phyloP scores from a whole-genome alignment of 2,797 vertebrate species.

The Eulemur mongoz region DNA sequence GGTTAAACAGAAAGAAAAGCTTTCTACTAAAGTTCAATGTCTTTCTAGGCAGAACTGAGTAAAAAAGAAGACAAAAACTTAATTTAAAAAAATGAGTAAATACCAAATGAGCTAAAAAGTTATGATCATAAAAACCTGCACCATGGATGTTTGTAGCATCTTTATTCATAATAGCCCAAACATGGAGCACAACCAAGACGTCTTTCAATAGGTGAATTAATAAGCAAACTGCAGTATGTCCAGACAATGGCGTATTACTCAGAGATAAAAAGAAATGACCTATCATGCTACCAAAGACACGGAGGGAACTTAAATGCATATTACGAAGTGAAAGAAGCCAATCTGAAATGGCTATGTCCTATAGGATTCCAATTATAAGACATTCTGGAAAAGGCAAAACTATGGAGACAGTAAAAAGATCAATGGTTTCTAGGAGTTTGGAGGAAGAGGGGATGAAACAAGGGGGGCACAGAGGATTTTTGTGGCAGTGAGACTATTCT shows the following conservation, averaged over 20 bases:
- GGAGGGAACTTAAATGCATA: neutral
- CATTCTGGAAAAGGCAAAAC: neutral
- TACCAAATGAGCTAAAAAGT: neutral
- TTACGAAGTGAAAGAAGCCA: neutral
- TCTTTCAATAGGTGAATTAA: neutral
- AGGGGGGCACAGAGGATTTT: neutral
- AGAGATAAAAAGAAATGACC: neutral
- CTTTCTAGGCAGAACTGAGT: neutral
- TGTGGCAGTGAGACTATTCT: neutral
- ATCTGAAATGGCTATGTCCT: neutral
- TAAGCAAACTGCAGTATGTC: neutral
- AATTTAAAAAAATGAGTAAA: neutral
- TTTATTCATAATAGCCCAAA: neutral
- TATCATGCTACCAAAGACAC: neutral
- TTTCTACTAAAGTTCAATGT: neutral
- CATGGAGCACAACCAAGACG: neutral
- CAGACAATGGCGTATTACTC: neutral
- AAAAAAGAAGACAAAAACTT: neutral
- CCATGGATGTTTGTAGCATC: neutral
- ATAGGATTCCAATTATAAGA: neutral
- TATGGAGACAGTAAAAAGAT: neutral
- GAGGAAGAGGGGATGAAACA: neutral
- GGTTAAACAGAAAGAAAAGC: neutral
- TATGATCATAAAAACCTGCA: neutral
- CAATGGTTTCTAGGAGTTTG: neutral